A percentile compares a stretch with the other conserved stretches of the same genome.
These are phyloP conservation scores for Heloderma charlesbogerti DNA, from an alignment of 2,113 vertebrate species.

Conservation along the genomic window DNA sequence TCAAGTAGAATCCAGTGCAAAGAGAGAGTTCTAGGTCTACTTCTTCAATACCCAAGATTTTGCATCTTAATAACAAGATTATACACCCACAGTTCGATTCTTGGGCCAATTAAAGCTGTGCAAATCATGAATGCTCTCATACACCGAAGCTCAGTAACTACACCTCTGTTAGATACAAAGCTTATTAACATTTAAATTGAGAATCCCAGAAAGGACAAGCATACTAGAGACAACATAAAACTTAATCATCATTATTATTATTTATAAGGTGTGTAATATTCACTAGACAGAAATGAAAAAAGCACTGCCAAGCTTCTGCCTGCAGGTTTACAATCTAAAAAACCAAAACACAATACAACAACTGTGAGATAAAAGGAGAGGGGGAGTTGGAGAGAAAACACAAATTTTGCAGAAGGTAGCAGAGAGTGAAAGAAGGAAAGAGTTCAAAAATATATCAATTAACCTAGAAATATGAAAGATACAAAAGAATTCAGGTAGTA, in stretches of 20 bases:
- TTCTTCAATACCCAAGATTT: background rate
- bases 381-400: background rate
- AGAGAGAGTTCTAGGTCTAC: background rate
- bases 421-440: background rate
- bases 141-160: background rate
- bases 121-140: background rate
- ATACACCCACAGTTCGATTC: background rate
- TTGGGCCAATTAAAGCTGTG: background rate
- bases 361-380: background rate
- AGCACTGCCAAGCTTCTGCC: background rate
- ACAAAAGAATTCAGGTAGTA: too few species aligned
- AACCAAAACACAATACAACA: background rate
- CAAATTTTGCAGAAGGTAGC: background rate
- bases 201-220: background rate
- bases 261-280: background rate
- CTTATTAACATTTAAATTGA: constrained; percentile 2
- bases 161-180: background rate
- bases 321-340: background rate
- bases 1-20: background rate
- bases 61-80: background rate
- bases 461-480: background rate
- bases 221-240: background rate
- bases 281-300: too few species aligned
- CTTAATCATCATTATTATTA: background rate
- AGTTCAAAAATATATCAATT: background rate